Base-by-base conservation (phyloP, 2,113 vertebrate species). In the Agapornis roseicollis region DNA sequence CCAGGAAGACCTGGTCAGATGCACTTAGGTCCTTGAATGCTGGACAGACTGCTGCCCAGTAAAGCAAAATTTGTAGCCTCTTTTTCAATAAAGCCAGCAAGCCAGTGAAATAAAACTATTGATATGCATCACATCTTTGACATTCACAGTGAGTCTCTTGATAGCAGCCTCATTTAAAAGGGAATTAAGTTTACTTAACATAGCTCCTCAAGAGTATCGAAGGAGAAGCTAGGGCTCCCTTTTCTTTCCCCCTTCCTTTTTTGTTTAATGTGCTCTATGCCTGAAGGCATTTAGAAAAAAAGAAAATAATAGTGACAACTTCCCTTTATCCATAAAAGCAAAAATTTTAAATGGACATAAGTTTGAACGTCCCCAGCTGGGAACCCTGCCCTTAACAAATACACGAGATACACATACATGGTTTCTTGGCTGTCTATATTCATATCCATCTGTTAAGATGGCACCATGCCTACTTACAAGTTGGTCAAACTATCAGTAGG, bases 401-500 rank as follows among this genome's bases (percentile, higher is more conserved):
- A 97, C 95, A 97, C 91, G 81, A 96, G 97, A 97, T 96, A 97
- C 97, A 97, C 95, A 98, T 95, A 97, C 98, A 97, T 96, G 95
- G 90, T 97, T 98, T 98, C 97, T 97, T 98, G 97, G 98, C 97
- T 97, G 96, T 96, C 96, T 96, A 55, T 52, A 90, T 94, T 95
- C 97, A 96, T 55, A 74, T 86, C 97, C 97, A 97, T 98, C 97
- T 98, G 97, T 91, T 96, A 83, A 84, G 80, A 97, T 98, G 98
- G 97, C 98, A 97, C 44, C 22, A 55, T 97, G 98, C 98, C 98
- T 97, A 93, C 96, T 98, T 97, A 97, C 97, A 98, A 98, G 98
- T 97, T 98, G 97, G 97, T 98, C 98, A 97, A 97, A 97, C 97
- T 97, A 98, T 98, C 98, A 98, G 97, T 35, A 96, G 97, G 97